Conservation (phyloP, 2,888 invertebrate species). For the Yponomeuta evonymella region DNA sequence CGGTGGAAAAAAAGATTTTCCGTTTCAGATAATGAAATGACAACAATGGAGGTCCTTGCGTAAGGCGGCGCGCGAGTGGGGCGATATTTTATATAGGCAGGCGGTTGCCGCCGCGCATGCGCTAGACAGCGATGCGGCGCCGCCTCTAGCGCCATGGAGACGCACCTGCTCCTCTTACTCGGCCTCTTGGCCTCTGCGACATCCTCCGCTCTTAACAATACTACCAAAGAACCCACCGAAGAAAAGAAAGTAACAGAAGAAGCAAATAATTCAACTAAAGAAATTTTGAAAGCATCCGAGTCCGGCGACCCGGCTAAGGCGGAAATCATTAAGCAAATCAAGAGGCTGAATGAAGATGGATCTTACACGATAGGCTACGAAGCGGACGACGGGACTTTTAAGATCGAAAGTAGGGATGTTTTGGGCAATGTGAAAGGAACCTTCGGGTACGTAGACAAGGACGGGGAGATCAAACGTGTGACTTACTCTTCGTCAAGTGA, state of each 20-base stretch:
- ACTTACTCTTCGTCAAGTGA: conserved; percentile 80
- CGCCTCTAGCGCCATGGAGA: conserved; percentile 50
- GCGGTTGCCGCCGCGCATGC: conserved; percentile 51
- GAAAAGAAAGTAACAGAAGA: conserved; percentile 31
- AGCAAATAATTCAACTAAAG: conserved; percentile 59
- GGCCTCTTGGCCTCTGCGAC: conserved; percentile 41
- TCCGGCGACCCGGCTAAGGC: conserved; percentile 81
- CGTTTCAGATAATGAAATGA: conserved; percentile 75
- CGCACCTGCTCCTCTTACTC: conserved; percentile 56
- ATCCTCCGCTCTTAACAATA: conserved; percentile 27
- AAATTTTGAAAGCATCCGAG: conserved; percentile 77
- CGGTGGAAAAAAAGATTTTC: conserved; percentile 71
- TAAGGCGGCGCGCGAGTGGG: conserved; percentile 63
- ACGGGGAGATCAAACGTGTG: conserved; percentile 86
- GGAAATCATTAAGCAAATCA: conserved; percentile 88
- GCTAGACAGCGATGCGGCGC: conserved; percentile 66
- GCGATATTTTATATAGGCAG: conserved; percentile 72
- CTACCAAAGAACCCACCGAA: conserved; percentile 40
- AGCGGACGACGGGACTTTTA: conserved; percentile 90
- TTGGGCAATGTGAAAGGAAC: conserved; percentile 88
- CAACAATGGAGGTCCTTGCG: conserved; percentile 69
- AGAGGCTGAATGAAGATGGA: conserved; percentile 87
- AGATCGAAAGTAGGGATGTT: conserved; percentile 88
- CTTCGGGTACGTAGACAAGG: conserved; percentile 86
- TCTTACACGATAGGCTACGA: conserved; percentile 91